Evolutionary conservation across 2,888 invertebrate species (phyloP).

Genomic region (Papilio protenor): DNA sequence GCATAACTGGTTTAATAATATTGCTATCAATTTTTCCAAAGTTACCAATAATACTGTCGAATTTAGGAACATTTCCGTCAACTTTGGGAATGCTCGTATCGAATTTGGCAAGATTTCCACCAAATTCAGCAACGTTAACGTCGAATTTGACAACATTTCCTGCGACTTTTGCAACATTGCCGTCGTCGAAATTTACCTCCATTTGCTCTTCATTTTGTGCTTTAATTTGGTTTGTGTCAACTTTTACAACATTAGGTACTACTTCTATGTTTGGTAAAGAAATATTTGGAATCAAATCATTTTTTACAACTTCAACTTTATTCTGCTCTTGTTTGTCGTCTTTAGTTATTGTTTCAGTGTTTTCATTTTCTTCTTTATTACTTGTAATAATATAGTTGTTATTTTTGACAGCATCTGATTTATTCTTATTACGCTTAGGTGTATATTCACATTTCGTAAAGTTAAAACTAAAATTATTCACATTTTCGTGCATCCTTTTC

Average conservation of each 20-base stretch:
- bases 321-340: not conserved
- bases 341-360: not conserved
- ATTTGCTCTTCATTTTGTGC: conserved; percentile 6
- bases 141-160: not conserved
- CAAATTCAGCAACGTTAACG: not conserved
- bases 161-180: not conserved
- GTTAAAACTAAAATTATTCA: not conserved
- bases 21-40: conserved; percentile 1
- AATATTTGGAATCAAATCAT: not conserved
- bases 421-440: conserved; percentile 2
- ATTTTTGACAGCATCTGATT: conserved; percentile 9
- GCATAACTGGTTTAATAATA: not conserved
- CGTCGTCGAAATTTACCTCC: conserved; percentile 15
- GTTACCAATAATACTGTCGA: not conserved
- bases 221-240: not conserved
- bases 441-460: not conserved
- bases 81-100: no score
- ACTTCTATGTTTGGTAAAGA: not conserved
- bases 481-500: conserved; percentile 42
- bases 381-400: not conserved
- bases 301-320: not conserved
- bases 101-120: not conserved
- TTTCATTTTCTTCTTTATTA: conserved; percentile 1
- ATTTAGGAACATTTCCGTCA: no score
- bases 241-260: not conserved